phyloP scores from a whole-genome alignment of 2,113 vertebrate genomes.

The Macroglossus sobrinus region DNA sequence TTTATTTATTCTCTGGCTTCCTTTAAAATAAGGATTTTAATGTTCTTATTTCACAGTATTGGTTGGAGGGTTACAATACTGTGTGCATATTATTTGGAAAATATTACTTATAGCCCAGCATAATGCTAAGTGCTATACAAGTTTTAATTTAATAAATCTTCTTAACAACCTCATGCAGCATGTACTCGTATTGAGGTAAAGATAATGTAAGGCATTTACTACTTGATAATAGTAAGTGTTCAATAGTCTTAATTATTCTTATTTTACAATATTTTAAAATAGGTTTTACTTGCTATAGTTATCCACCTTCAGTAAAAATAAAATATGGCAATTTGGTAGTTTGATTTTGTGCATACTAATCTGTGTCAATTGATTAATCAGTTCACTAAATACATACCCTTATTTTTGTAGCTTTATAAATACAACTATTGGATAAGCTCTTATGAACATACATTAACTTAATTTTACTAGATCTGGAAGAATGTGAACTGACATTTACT shows the following conservation, averaged over 20 bases:
- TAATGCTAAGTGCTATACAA: not conserved
- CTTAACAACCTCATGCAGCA: not conserved
- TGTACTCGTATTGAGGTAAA: not conserved
- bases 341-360: not conserved
- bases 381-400: not conserved
- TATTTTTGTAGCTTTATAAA: not conserved
- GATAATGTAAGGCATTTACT: not conserved
- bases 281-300: not conserved
- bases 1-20: not conserved
- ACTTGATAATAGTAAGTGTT: not conserved
- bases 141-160: not conserved
- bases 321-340: not conserved
- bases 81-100: not conserved
- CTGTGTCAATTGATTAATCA: not conserved
- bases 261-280: not conserved
- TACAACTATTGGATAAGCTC: not conserved
- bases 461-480: not conserved
- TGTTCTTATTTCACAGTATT: not conserved
- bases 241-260: not conserved
- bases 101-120: not conserved
- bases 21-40: not conserved
- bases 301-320: not conserved
- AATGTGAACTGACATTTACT: not conserved
- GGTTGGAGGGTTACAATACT: not conserved
- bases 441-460: not conserved